A percentile compares a stretch with the other conserved stretches of the same genome.
Evolutionary conservation across 2,113 vertebrate genomes (phyloP).

Genomic region (Puntigrus tetrazona): DNA sequence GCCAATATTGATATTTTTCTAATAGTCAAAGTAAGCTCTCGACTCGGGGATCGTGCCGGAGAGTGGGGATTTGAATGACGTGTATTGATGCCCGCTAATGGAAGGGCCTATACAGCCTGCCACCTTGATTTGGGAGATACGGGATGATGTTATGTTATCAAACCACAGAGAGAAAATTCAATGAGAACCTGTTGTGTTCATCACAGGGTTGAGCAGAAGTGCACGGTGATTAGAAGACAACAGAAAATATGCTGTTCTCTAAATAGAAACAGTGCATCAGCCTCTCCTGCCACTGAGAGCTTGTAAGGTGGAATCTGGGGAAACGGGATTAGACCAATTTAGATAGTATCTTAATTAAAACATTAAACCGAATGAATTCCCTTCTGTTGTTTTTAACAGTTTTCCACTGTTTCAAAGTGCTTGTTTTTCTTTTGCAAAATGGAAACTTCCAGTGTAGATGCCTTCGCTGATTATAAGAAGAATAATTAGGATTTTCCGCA

Average conservation of each 20-base stretch:
- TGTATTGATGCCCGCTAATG: constrained; percentile 38
- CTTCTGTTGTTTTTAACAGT: neutral
- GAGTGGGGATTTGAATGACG: constrained; percentile 42
- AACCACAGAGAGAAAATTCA: neutral
- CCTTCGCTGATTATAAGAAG: neutral
- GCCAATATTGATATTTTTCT: constrained; percentile 51
- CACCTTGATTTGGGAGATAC: constrained; percentile 1
- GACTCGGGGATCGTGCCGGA: constrained; percentile 5
- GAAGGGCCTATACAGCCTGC: constrained; percentile 1
- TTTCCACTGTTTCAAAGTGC: neutral
- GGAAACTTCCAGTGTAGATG: neutral
- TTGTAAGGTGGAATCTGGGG: constrained; percentile 22
- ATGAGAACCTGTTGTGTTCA: constrained; percentile 4
- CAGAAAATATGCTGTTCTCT: neutral
- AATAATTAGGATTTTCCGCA: neutral
- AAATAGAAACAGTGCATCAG: no score
- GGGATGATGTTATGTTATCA: constrained; percentile 24
- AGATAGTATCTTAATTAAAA: constrained; percentile 22
- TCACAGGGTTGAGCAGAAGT: neutral
- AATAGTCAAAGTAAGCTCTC: constrained; percentile 36
- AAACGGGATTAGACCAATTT: constrained; percentile 31
- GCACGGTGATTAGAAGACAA: neutral
- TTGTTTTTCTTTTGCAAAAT: neutral
- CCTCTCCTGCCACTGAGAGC: no score
- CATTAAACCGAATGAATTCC: neutral